Evolutionary conservation across 2,888 invertebrate species (phyloP), one percentile per base, ranked within the genome.

Genomic region (Tetragonula carbonaria): DNA sequence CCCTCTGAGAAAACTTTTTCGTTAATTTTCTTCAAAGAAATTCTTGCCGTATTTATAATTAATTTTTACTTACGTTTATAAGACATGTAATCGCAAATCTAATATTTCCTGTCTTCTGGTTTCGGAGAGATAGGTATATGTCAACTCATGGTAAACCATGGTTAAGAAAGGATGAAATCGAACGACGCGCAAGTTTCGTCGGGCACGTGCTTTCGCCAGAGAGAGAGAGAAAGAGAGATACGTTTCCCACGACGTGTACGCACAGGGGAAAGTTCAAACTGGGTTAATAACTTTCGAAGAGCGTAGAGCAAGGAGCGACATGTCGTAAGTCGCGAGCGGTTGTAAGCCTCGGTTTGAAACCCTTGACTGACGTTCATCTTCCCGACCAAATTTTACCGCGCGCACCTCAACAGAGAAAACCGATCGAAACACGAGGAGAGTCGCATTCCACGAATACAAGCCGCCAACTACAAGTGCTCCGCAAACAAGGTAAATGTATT

Each of bases 401-500:
- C 79, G 76, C 80, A 66, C 79, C 84, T 82, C 38, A 68, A 45
- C 45, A 77, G 84, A 86, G 84, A 71, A 84, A 90, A 87, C 81
- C 86, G 89, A 90, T 90, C 87, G 90, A 90, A 91, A 91, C 88
- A 90, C 89, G 91, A 90, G 88, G 89, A 90, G 90, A 93, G 91
- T 90, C 90, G 90, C 92, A 93, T 93, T 93, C 92, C 91, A 91
- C 88, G 88, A 87, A 91, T 90, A 91, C 91, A 84, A 84, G 88
- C 89, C 91, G 89, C 88, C 91, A 89, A 91, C 89, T 89, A 92
- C 92, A 91, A 94, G 94, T 93, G 94, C 92, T 93, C 92, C 83
- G 92, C 93, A 94, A 94, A 94, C 93, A 94, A 92, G 90, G 93
- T 93, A 93, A 90, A 94, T 94, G 93, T 94, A 93, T 94, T 94